Base-by-base conservation (phyloP, 2,797 vertebrate species). In the Danio aesculapii region DNA sequence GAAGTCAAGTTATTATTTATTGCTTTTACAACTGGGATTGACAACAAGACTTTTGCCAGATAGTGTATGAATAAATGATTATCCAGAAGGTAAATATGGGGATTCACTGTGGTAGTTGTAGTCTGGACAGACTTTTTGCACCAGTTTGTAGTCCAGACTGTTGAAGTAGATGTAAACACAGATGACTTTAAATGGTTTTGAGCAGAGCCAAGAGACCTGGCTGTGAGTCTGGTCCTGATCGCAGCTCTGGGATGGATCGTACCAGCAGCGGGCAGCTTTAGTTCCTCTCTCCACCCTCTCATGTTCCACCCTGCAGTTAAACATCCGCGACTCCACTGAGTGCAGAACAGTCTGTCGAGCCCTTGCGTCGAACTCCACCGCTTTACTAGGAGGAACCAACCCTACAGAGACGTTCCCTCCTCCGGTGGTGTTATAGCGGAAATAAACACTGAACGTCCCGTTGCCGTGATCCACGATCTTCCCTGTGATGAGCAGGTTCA, bases 71-170 rank as follows among this genome's bases (percentile, higher is more conserved):
- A 84, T 46, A 83, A 46, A 72, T 74, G 84, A 88, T 98, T 96
- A 99, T 87, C 98, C 98, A 2, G 97, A 98, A 71, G 97, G 97
- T 68, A 98, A 96, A 92, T 99, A 99, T 21, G 97, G 98, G 82
- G 96, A 97, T 91, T 99, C 97, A 16, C 98, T 99, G 94, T 99
- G 98, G 92, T 98, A 98, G 94, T 99, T 99, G 95, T 99, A 99
- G 90, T 99, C 98, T 7, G 98, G 98, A 91, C 98, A 99, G 90
- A 99, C 97, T 92, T 99, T 99, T 93, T 99, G 98, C 93, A 99
- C 96, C 92, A 99, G 95, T 96, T 98, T 99, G 95, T 99, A 99
- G 93, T 99, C 97, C 90, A 96, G 95, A 93, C 98, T 99, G 95
- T 97, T 96, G 96, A 99, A 99, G 90, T 96, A 97, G 92, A 99